phyloP scores from a whole-genome alignment of 2,797 vertebrate genomes.

The Tarsius wallacei region DNA sequence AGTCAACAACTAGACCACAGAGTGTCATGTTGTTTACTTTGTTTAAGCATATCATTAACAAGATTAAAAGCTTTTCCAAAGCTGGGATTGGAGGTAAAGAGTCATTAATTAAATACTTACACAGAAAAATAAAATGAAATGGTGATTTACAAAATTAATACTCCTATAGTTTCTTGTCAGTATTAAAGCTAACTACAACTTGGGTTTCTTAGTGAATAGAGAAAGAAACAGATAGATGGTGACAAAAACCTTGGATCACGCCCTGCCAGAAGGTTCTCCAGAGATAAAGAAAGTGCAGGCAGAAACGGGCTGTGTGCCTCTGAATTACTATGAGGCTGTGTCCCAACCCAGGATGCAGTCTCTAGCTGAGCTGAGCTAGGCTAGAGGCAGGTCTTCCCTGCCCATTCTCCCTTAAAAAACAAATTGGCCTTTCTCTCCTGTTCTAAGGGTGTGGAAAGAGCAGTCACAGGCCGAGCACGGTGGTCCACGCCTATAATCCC shows the following conservation, averaged over 20 bases:
- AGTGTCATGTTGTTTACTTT: constrained; percentile 78
- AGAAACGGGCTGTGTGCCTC: not conserved
- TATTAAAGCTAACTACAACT: not conserved
- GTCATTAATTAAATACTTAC: constrained; percentile 31
- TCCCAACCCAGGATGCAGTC: not conserved
- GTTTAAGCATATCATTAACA: constrained; percentile 70
- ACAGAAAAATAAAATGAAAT: not conserved
- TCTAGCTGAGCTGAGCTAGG: not conserved
- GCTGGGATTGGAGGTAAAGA: constrained; percentile 12
- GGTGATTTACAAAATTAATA: constrained; percentile 56
- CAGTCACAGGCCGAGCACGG: no score
- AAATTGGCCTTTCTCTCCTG: not conserved
- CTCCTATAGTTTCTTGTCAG: not conserved
- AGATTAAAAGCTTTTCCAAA: constrained; percentile 73
- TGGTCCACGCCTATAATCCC: no score
- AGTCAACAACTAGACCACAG: constrained; percentile 60
- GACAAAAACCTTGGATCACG: not conserved
- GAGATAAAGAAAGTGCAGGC: not conserved
- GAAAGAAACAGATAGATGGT: not conserved
- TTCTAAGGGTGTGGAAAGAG: not conserved
- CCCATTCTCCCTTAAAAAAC: constrained; percentile 13
- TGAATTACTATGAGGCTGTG: not conserved
- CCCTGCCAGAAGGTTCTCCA: not conserved
- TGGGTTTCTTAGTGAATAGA: constrained; percentile 2
- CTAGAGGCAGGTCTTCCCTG: not conserved